phyloP scores from a whole-genome alignment of 2,113 vertebrate genomes.

The Pseudonaja textilis region DNA sequence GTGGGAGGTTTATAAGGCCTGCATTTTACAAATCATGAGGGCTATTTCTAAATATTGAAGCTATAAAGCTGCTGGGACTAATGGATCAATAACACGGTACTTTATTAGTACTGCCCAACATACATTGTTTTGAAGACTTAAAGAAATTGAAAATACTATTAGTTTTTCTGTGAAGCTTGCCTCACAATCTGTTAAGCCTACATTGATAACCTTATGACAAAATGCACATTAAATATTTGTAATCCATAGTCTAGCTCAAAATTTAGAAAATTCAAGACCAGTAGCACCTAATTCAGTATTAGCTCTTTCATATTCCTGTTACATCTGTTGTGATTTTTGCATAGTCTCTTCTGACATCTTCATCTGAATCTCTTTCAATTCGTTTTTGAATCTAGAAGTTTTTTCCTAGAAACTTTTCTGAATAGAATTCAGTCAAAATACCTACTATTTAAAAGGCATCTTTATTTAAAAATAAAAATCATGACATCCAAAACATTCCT shows the following conservation, averaged over 20 bases:
- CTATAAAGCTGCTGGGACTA: neutral
- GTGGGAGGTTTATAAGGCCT: constrained; percentile 10
- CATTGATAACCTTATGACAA: neutral
- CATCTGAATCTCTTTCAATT: neutral
- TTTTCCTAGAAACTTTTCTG: neutral
- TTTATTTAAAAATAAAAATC: too few species aligned
- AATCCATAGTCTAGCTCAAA: neutral
- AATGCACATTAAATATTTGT: neutral
- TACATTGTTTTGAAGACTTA: neutral
- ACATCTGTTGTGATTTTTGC: neutral
- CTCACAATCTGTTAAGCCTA: neutral
- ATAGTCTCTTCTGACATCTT: neutral
- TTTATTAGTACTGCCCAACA: neutral
- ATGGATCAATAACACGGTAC: neutral
- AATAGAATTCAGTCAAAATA: neutral
- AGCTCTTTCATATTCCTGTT: neutral
- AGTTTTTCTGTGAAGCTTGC: neutral
- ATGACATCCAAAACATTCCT: neutral
- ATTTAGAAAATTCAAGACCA: neutral
- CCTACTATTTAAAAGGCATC: too few species aligned
- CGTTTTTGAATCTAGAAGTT: neutral
- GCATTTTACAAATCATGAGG: constrained; percentile 5
- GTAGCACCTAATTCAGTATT: neutral
- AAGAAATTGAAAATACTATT: neutral
- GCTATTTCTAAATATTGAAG: constrained; percentile 1